Evolutionary conservation across 2,113 vertebrate genomes (phyloP), one percentile per base, ranked within the genome.

Genomic region (Nothoprocta perdicaria): DNA sequence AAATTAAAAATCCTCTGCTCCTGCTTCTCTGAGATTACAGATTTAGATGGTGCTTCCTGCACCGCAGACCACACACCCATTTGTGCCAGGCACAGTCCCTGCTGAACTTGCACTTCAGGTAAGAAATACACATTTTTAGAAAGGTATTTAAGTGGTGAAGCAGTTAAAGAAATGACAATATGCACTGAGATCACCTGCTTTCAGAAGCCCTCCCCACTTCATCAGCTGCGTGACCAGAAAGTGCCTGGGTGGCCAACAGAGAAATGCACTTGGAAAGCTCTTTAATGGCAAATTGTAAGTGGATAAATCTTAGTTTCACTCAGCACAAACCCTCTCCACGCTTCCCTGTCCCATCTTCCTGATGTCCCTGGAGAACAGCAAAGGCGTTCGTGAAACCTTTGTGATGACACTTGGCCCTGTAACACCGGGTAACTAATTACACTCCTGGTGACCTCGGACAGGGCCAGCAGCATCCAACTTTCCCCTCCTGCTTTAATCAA

Each of bases 221-320:
- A 60, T 83, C 53, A 88, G 75, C 74, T 92, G 43, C 10, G 17
- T 0, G 0, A 77, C 35, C 93, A 86, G n/a, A 88, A 84, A 93
- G 76, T 8, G 71, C 73, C 83, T 94, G 93, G 93, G 86, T 94
- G 90, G 93, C 76, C 92, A 84, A 27, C 3, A 73, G 69, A 73
- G 84, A 93, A 95, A 89, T 35, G 73, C 62, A 71, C 84, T 95
- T 63, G 80, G 58, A 92, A 89, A 92, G 79, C 86, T 95, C 90
- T 92, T 92, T 92, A 94, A 84, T 57, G 80, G 71, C 86, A 89
- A 80, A 95, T 89, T 63, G 0, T 72, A 88, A 94, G 84, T 75
- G 92, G 93, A 40, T 92, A 95, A 95, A 91, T 88, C 88, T 91
- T 52, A 89, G 92, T 93, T 96, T 83, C 93, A 96, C 92, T 84